Percentiles rank a stretch among this genome's conserved stretches.
Evolutionary conservation across 1,140 invertebrate genomes (phyloP).

Genomic region (Pararge aegeria): DNA sequence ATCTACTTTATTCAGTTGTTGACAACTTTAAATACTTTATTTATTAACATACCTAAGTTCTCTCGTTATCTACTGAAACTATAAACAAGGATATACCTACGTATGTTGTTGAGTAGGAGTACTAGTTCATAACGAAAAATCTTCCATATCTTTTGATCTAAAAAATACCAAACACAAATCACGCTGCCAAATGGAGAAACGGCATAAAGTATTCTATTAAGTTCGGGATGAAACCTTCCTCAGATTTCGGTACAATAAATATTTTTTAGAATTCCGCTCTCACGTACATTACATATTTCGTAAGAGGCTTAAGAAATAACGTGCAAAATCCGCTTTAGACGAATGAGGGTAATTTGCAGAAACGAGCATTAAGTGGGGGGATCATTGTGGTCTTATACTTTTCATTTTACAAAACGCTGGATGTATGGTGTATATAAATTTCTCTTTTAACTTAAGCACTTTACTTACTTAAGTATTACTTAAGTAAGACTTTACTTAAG

Average conservation of each 20-base stretch:
- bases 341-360: constrained; percentile 41
- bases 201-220: constrained; percentile 28
- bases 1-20: no score
- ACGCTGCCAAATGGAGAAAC: constrained; percentile 13
- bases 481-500: no score
- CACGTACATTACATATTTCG: constrained; percentile 35
- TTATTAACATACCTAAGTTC: no score
- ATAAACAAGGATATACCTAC: no score
- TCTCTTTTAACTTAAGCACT: no score
- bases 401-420: constrained; percentile 22
- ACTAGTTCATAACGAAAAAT: no score
- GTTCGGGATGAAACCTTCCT: constrained; percentile 22
- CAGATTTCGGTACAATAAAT: constrained; percentile 26
- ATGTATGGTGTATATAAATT: not conserved
- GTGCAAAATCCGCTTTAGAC: constrained; percentile 29
- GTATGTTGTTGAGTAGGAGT: no score
- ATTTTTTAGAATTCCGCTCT: constrained; percentile 17
- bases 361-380: constrained; percentile 33
- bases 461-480: no score
- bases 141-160: no score
- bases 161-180: constrained; percentile 2
- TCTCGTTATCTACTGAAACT: no score
- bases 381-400: constrained; percentile 37
- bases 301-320: constrained; percentile 33
- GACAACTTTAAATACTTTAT: no score